phyloP scores from a whole-genome alignment of 2,888 invertebrate species.

The Eurytoma californica region DNA sequence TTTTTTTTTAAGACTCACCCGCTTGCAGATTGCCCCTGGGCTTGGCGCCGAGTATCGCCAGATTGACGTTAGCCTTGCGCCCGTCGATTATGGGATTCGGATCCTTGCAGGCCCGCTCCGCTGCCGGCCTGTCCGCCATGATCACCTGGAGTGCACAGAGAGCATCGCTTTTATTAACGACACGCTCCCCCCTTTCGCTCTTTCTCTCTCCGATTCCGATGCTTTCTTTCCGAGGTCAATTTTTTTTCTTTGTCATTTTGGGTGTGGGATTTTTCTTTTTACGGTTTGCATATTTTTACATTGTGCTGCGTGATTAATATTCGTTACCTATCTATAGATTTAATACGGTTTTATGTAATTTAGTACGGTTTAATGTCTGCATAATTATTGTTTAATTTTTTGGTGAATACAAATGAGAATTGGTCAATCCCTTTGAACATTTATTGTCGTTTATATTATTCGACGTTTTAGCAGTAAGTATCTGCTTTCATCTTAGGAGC shows the following conservation, averaged over 20 bases:
- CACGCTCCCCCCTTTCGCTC: conserved; percentile 1
- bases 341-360: no score
- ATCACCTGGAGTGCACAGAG: conserved; percentile 85
- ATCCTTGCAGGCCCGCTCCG: conserved; percentile 97
- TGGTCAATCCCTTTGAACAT: no score
- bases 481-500: no score
- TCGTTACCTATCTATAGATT: no score
- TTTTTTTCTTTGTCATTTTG: not conserved
- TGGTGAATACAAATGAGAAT: no score
- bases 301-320: no score
- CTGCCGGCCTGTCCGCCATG: conserved; percentile 96
- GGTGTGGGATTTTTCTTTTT: not conserved
- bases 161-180: conserved; percentile 58
- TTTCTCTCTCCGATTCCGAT: not conserved
- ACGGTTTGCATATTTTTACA: not conserved
- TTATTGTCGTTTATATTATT: no score
- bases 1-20: conserved; percentile 78
- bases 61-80: conserved; percentile 97
- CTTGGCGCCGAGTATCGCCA: conserved; percentile 97
- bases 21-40: conserved; percentile 91
- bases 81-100: conserved; percentile 99
- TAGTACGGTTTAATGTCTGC: no score
- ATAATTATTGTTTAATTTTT: no score
- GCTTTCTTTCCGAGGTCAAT: no score
- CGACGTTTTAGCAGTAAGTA: no score